phyloP scores from a whole-genome alignment of 1,140 invertebrate genomes.

The Muscidifurax raptorellus region DNA sequence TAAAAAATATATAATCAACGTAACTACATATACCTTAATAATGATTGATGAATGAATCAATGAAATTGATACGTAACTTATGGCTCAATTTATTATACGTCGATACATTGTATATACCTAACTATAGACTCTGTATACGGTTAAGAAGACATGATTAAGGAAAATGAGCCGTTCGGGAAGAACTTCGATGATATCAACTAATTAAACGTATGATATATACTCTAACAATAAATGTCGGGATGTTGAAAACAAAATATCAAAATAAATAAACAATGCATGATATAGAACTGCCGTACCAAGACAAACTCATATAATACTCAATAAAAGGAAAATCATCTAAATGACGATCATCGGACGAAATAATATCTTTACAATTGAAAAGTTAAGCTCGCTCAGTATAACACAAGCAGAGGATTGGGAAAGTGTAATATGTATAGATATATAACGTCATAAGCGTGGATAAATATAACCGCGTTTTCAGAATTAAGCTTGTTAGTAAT shows the following conservation, averaged over 20 bases:
- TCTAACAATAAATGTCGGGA: not conserved
- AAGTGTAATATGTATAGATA: not conserved
- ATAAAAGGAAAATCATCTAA: constrained; percentile 12
- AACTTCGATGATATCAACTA: not conserved
- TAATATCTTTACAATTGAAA: constrained; percentile 17
- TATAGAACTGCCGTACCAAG: not conserved
- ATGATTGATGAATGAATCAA: constrained; percentile 48
- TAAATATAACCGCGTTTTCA: constrained; percentile 1
- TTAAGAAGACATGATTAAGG: not conserved
- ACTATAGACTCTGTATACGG: not conserved
- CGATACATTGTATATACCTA: not conserved
- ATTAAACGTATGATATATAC: not conserved
- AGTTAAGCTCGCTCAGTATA: constrained; percentile 38
- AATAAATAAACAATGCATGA: not conserved
- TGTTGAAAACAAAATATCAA: not conserved
- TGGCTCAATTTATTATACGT: not conserved
- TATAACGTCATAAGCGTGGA: constrained; percentile 28
- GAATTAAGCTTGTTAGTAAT: constrained; percentile 42
- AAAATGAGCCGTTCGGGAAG: not conserved
- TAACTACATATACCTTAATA: constrained; percentile 17
- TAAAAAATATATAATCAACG: not conserved
- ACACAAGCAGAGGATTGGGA: constrained; percentile 37
- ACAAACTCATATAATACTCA: not conserved
- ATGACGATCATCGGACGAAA: constrained; percentile 5
- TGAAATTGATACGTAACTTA: constrained; percentile 25